Evolutionary conservation across 2,797 vertebrate genomes (phyloP).

Genomic region (Parauchenoglanis ngamensis): DNA sequence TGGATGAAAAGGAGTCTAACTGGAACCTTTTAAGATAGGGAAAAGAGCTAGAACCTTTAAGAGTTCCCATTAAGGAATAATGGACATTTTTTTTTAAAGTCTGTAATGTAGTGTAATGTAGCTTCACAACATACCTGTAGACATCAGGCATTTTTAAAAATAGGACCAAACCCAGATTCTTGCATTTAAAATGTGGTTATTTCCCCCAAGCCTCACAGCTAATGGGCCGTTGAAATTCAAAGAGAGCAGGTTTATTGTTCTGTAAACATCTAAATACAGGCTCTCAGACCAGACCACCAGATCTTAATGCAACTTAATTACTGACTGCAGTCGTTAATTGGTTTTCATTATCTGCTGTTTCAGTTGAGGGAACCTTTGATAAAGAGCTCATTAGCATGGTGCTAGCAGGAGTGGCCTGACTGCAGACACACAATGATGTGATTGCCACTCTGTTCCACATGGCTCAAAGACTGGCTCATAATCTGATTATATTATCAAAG

Average conservation of each 20-base stretch:
- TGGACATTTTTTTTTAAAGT: not conserved
- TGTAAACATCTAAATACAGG: conserved; percentile 65
- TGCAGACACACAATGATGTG: conserved; percentile 17
- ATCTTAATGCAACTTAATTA: conserved; percentile 72
- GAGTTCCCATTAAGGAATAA: not conserved
- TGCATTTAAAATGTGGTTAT: not conserved
- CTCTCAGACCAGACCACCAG: conserved; percentile 49
- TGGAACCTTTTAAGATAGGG: not conserved
- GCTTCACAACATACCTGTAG: too few species aligned
- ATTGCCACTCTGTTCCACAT: not conserved
- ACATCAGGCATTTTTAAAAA: too few species aligned
- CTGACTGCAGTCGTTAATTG: conserved; percentile 77
- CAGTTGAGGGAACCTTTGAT: conserved; percentile 72
- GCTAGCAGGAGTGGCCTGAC: conserved; percentile 16
- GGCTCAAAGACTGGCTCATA: not conserved
- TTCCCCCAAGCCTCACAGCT: not conserved
- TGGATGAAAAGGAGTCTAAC: not conserved
- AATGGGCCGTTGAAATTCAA: not conserved
- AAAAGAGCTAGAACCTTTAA: too few species aligned
- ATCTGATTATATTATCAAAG: not conserved
- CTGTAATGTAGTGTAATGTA: too few species aligned
- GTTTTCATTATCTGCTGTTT: conserved; percentile 77
- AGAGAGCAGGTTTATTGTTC: conserved; percentile 64
- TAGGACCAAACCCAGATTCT: not conserved
- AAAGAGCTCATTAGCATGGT: conserved; percentile 65